Evolutionary conservation across 2,113 vertebrate genomes (phyloP).

Genomic region (Syrmaticus mikado): DNA sequence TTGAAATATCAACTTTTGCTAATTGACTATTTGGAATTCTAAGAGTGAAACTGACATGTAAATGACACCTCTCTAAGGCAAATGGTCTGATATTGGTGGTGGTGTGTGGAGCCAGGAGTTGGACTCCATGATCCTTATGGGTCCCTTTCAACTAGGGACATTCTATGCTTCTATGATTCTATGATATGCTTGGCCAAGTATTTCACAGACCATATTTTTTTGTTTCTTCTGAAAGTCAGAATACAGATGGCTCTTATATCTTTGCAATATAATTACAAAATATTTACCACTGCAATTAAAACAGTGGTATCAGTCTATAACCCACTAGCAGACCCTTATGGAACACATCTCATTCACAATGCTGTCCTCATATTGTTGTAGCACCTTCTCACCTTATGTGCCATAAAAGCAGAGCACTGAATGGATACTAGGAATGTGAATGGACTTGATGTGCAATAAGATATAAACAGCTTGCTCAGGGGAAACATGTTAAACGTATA

Average conservation of each 20-base stretch:
- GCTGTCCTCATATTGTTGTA: neutral
- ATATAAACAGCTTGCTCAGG: neutral
- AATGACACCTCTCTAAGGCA: neutral
- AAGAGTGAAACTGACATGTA: neutral
- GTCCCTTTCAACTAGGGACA: no score
- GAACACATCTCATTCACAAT: neutral
- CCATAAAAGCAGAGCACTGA: rapidly evolving
- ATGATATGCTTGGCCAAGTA: neutral
- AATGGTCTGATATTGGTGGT: no score
- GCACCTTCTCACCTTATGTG: neutral
- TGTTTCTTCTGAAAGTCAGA: neutral
- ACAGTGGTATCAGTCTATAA: neutral
- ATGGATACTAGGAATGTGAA: rapidly evolving
- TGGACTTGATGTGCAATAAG: rapidly evolving
- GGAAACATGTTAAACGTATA: neutral
- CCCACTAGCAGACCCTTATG: neutral
- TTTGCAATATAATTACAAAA: neutral
- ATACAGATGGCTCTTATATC: neutral
- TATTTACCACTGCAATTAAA: neutral
- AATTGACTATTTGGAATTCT: neutral
- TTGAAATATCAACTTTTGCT: neutral
- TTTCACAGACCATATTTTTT: neutral
- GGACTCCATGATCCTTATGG: no score
- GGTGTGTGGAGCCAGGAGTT: no score
- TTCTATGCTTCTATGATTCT: no score